These are phyloP conservation scores for Pachymerium ferrugineum DNA, from an alignment of 2,888 invertebrate species.

Conservation along the genomic window DNA sequence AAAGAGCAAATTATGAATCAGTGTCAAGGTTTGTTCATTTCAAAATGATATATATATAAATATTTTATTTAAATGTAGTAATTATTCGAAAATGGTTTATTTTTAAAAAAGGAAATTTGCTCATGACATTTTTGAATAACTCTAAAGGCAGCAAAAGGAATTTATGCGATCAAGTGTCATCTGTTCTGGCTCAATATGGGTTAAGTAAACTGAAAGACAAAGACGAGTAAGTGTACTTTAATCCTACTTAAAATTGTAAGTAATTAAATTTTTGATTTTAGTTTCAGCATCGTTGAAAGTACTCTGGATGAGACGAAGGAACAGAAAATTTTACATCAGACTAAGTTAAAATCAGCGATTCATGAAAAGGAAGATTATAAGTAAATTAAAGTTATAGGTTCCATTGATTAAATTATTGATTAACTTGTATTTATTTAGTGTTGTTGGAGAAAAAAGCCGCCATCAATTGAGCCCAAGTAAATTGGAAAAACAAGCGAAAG, in stretches of 20 bases:
- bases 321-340: neutral
- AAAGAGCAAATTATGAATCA: slow-evolving; percentile 45
- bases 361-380: slow-evolving; percentile 6
- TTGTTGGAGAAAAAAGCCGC: neutral
- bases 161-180: slow-evolving; percentile 43
- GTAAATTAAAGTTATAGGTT: neutral
- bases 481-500: neutral
- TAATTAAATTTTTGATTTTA: neutral
- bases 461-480: neutral
- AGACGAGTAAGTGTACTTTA: slow-evolving; percentile 39
- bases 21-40: slow-evolving; percentile 37
- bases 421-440: neutral
- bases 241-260: neutral
- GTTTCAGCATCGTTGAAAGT: neutral
- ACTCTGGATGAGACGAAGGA: neutral
- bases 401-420: neutral
- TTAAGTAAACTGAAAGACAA: slow-evolving; percentile 43
- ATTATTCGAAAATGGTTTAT: no score
- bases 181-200: slow-evolving; percentile 44
- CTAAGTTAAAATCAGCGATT: neutral
- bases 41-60: neutral
- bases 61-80: neutral
- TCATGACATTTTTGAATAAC: slow-evolving; percentile 43
- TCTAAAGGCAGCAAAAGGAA: slow-evolving; percentile 44
- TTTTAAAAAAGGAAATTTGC: slow-evolving; percentile 42